These are phyloP conservation scores for Myotis daubentonii DNA, from an alignment of 2,797 vertebrate species.

Conservation along the genomic window DNA sequence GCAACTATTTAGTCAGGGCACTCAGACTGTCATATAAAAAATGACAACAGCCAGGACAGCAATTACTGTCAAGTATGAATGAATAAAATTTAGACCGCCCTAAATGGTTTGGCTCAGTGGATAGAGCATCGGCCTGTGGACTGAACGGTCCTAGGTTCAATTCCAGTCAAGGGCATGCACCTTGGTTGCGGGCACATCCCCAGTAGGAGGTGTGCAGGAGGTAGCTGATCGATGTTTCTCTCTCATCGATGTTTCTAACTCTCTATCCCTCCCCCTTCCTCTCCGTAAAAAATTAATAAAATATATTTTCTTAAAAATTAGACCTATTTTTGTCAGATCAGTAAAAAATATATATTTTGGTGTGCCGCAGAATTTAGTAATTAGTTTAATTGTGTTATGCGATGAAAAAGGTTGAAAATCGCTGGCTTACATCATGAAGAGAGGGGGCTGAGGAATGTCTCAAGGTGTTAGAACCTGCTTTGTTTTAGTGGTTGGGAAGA, in stretches of 20 bases:
- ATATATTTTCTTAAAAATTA: background rate
- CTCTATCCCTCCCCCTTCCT: no score
- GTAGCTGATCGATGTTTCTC: no score
- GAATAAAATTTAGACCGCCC: background rate
- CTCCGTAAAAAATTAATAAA: no score
- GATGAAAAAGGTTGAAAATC: background rate
- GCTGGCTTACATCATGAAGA: background rate
- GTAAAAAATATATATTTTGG: background rate
- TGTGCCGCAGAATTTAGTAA: background rate
- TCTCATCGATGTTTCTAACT: no score
- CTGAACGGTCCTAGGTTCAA: no score
- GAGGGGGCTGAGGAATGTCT: fast-evolving
- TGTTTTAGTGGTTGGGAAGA: background rate
- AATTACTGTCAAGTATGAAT: background rate
- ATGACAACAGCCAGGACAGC: background rate
- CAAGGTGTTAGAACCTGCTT: background rate
- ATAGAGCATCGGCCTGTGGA: no score
- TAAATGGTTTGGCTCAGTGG: no score
- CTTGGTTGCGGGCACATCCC: no score
- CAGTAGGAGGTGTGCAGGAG: no score
- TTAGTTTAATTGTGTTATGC: background rate
- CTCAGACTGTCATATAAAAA: background rate
- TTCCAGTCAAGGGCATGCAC: no score
- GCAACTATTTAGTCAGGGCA: background rate
- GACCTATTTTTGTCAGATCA: background rate